Evolutionary conservation across 2,113 vertebrate genomes (phyloP), one percentile per base, ranked within the genome.

Genomic region (Uria aalge): DNA sequence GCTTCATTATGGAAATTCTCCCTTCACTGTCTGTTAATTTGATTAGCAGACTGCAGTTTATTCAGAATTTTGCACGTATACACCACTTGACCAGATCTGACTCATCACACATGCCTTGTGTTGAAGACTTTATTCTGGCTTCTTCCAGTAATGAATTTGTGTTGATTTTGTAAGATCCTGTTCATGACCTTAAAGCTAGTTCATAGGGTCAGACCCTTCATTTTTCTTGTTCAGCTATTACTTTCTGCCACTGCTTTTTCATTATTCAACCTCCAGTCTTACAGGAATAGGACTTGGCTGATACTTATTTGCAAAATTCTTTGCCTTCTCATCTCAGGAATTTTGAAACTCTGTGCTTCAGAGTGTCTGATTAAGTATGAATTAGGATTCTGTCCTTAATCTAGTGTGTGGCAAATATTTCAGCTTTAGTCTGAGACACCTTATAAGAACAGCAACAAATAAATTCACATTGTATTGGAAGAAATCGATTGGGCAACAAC

Each of bases 61-160:
- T 73, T 94, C 91, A 78, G 76, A 89, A 92, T 92, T 92, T 86
- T 94, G 80, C 91, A 96, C 60, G 1, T 89, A 94, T 75, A 81
- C 69, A 89, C 78, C 83, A 94, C 36, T 95, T 94, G 85, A 96
- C 59, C 92, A 89, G 76, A 94, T 60, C 30, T 96, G 95, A 96
- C 76, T 96, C 95, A 94, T 52, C 83, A 72, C 53, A 84, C 62
- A 93, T 92, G 85, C 77, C 77, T 79, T 86, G 30, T 84, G 43
- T 32, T 62, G 52, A 88, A 92, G 83, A 87, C 40, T 94, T 88
- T 84, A 94, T 84, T 90, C 94, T 89, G 73, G 56, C 52, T 95
- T 96, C 72, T 97, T 97, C 92, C 95, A 92, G 94, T 96, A 97
- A 97, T 56, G 73, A 95, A 92, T 82, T 85, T 85, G 27, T 92